Evolutionary conservation across 2,888 invertebrate species (phyloP).

Genomic region (Hesperia comma): DNA sequence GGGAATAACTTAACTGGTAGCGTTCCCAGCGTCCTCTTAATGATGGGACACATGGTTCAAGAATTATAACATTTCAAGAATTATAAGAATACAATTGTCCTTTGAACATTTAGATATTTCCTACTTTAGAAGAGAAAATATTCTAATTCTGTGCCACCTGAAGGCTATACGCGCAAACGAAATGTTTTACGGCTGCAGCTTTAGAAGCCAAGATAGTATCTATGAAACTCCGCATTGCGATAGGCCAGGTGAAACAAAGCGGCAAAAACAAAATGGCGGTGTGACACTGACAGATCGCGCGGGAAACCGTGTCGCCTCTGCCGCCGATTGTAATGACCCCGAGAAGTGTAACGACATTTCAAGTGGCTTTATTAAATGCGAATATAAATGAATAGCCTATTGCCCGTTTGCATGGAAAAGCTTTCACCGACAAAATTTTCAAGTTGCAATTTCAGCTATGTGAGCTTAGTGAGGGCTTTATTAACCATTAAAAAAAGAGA

Average conservation of each 20-base stretch:
- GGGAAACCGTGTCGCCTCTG: constrained; percentile 21
- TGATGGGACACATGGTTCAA: too few relatives aligned
- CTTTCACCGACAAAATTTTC: background rate
- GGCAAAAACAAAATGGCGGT: constrained; percentile 40
- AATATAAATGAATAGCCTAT: constrained; percentile 5
- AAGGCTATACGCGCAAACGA: background rate
- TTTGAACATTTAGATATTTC: too few relatives aligned
- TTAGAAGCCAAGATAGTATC: constrained; percentile 1
- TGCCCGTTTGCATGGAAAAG: background rate
- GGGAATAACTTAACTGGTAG: too few relatives aligned
- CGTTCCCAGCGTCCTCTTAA: too few relatives aligned
- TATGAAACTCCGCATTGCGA: constrained; percentile 44
- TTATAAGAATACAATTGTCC: too few relatives aligned
- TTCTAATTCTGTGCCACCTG: too few relatives aligned
- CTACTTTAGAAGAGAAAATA: too few relatives aligned
- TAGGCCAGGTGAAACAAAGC: constrained; percentile 35
- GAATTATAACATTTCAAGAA: too few relatives aligned
- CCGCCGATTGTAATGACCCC: constrained; percentile 27
- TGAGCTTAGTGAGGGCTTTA: too few relatives aligned
- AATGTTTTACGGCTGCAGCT: background rate
- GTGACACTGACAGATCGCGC: constrained; percentile 43
- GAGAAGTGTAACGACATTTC: constrained; percentile 17
- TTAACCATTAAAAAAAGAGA: too few relatives aligned
- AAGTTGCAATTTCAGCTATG: background rate
- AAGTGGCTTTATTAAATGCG: constrained; percentile 3